These are phyloP conservation scores for Dicranocentrus wangi DNA, from an alignment of 2,888 invertebrate species.

Conservation along the genomic window DNA sequence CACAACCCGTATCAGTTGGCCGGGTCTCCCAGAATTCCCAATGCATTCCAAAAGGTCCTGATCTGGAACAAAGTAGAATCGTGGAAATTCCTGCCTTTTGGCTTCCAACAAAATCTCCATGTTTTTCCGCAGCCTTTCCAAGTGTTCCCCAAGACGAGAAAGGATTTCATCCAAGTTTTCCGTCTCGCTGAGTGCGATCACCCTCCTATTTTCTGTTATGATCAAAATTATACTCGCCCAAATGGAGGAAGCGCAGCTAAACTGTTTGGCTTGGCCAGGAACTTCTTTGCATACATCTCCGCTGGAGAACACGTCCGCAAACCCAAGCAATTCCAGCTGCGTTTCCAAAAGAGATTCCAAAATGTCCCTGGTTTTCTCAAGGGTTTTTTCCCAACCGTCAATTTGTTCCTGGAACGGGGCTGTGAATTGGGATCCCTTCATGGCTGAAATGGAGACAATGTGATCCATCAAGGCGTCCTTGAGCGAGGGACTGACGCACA, in stretches of 20 bases:
- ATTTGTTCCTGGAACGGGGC: constrained; percentile 89
- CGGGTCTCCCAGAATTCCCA: constrained; percentile 89
- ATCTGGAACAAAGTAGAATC: constrained; percentile 88
- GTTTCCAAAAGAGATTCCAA: constrained; percentile 87
- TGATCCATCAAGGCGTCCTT: constrained; percentile 83
- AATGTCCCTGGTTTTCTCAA: constrained; percentile 87
- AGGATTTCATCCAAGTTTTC: constrained; percentile 75
- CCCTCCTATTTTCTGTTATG: constrained; percentile 15
- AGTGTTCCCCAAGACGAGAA: constrained; percentile 82
- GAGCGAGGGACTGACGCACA: neutral
- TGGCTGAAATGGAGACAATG: constrained; percentile 86
- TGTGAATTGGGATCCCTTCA: constrained; percentile 90
- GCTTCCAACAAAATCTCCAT: constrained; percentile 90
- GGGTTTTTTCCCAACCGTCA: constrained; percentile 88
- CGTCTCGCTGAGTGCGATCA: neutral
- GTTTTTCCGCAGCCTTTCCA: constrained; percentile 87
- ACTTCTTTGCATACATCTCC: constrained; percentile 24
- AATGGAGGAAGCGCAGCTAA: neutral
- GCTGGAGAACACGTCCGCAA: constrained; percentile 11
- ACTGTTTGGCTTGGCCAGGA: constrained; percentile 1
- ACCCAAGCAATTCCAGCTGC: constrained; percentile 83
- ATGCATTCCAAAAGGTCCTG: constrained; percentile 88
- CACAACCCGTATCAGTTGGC: constrained; percentile 85
- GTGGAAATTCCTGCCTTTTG: constrained; percentile 89
- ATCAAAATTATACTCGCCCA: constrained; percentile 43